phyloP scores from a whole-genome alignment of 2,113 vertebrate species.

The Passer domesticus region DNA sequence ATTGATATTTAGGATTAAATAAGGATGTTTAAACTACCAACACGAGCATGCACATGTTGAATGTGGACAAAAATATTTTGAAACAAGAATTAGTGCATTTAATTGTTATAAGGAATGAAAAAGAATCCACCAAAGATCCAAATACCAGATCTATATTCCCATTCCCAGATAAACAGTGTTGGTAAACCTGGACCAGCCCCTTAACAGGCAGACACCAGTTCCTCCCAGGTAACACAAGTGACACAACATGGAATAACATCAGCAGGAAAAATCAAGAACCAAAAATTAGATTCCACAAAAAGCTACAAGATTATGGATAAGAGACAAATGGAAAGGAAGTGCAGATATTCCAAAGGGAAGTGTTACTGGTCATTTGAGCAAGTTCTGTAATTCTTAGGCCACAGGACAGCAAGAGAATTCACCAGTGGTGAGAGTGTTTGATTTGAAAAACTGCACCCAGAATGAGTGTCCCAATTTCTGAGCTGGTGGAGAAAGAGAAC shows the following conservation, averaged over 20 bases:
- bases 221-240: neutral
- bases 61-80: neutral
- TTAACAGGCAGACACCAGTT: neutral
- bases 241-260: neutral
- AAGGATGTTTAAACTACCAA: neutral
- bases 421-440: neutral
- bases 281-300: rapidly evolving
- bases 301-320: neutral
- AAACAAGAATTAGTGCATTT: neutral
- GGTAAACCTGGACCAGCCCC: neutral
- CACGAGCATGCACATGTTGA: neutral
- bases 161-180: neutral
- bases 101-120: neutral
- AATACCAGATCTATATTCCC: neutral
- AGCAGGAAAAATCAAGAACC: neutral
- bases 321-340: neutral
- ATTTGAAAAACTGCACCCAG: neutral
- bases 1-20: neutral
- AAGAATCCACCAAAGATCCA: neutral
- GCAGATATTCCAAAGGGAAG: neutral
- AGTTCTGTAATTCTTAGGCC: neutral
- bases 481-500: neutral
- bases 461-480: neutral
- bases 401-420: neutral
- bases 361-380: neutral